Conservation (phyloP, 2,113 vertebrate genomes). For the Calyptomena viridis region DNA sequence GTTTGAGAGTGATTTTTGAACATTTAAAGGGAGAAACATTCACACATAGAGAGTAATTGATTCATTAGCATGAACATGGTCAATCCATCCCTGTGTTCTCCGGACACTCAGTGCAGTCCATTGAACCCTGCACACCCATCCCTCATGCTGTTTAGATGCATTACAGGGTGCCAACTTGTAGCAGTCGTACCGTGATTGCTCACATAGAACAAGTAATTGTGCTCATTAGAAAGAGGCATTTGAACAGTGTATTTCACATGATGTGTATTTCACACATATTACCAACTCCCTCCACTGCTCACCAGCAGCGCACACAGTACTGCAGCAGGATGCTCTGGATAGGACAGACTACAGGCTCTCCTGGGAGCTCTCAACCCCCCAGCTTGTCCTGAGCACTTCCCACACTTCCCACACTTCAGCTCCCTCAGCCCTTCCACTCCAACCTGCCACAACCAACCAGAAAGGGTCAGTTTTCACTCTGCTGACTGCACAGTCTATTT, state of each 20-base stretch:
- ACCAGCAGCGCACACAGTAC: not conserved
- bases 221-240: not conserved
- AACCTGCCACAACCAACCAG: not conserved
- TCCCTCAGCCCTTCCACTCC: not conserved
- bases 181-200: not conserved
- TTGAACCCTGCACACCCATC: not conserved
- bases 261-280: not conserved
- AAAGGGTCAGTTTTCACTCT: not conserved
- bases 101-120: fast-evolving
- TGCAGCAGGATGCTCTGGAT: not conserved
- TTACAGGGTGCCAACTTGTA: not conserved
- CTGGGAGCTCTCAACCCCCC: not conserved
- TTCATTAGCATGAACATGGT: not conserved
- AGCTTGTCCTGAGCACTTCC: not conserved
- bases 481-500: not conserved
- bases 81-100: not conserved
- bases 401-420: not conserved
- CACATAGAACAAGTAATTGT: not conserved
- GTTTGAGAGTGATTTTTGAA: not conserved
- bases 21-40: not conserved
- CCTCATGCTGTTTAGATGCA: not conserved
- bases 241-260: not conserved
- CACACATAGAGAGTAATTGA: not conserved
- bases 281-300: not conserved
- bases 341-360: fast-evolving